Base-by-base conservation (phyloP, 2,888 invertebrate genomes). In the Alloscopus bannaensis region DNA sequence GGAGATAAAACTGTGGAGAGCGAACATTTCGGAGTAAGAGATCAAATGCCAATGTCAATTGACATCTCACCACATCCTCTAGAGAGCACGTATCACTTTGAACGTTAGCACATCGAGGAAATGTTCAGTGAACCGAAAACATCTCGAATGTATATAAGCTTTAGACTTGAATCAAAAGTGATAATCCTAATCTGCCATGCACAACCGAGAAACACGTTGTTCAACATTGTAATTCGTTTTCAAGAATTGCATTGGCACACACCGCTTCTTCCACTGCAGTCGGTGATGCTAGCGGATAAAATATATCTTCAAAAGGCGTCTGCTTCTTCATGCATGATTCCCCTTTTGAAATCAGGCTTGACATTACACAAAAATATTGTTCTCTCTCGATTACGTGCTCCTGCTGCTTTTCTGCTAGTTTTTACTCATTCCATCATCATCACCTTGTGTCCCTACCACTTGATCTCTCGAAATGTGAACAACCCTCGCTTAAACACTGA, bases 1-100 rank as follows among this genome's bases (percentile, higher is more conserved):
- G 57, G 57, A 57, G 57, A 57, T 57, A 26, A 24, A 11, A 11
- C 28, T 20, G 28, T 28, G 29, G 18, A 47, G 50, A 47, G 4
- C 4, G 18, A 18, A 57, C 16, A 57, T n/a, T n/a, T n/a, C n/a
- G 28, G 60, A 70, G 28, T 70, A 60, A 73, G 55, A 73, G 73
- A 73, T 73, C 73, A 73, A 73, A 73, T 73, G 72, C 64, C 72
- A 72, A 57, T 73, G 73, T 65, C 73, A 73, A 73, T 73, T 73
- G 73, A 52, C 42, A 65, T 55, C 52, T 66, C 64, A 64, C 45
- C 64, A 47, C 64, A 42, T 42, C 60, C 60, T 60, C 60, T 18
- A 31, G 60, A 60, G 60, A 36, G 36, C 6, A 36, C n/a, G n/a
- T 36, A 36, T 36, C 6, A 36, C 13, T 36, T 36, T 36, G 36